phyloP scores from a whole-genome alignment of 2,888 invertebrate genomes.

The Thereva nobilitata region DNA sequence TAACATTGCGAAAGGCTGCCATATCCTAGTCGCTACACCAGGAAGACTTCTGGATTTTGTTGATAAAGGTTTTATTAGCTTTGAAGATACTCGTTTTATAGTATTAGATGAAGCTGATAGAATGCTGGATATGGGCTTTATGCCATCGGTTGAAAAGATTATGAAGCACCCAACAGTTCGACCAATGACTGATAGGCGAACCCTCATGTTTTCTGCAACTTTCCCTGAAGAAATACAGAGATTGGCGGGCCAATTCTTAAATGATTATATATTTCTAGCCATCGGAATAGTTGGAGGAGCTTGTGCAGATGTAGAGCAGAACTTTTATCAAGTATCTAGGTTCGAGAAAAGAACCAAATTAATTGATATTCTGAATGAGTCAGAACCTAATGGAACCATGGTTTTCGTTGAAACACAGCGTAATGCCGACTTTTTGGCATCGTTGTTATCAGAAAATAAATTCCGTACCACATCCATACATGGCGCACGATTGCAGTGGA shows the following conservation, averaged over 20 bases:
- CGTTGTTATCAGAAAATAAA: slow-evolving; percentile 76
- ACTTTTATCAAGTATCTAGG: slow-evolving; percentile 69
- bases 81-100: slow-evolving; percentile 84
- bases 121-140: slow-evolving; percentile 99
- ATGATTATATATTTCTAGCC: slow-evolving; percentile 82
- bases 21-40: slow-evolving; percentile 96
- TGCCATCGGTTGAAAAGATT: slow-evolving; percentile 89
- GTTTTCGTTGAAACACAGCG: slow-evolving; percentile 92
- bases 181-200: slow-evolving; percentile 83
- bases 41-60: slow-evolving; percentile 96
- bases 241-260: slow-evolving; percentile 77
- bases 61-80: slow-evolving; percentile 85
- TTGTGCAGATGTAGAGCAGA: slow-evolving; percentile 86
- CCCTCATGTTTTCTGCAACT: slow-evolving; percentile 99
- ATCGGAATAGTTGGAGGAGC: slow-evolving; percentile 94
- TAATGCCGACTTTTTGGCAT: slow-evolving; percentile 87
- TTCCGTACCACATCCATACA: slow-evolving; percentile 96
- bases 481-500: slow-evolving; percentile 93
- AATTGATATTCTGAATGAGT: slow-evolving; percentile 62
- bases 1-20: slow-evolving; percentile 76
- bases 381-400: slow-evolving; percentile 63
- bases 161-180: slow-evolving; percentile 84
- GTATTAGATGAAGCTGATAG: slow-evolving; percentile 99
- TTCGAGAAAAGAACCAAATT: slow-evolving; percentile 77
- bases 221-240: slow-evolving; percentile 97